Base-by-base conservation (phyloP, 1,140 invertebrate genomes). In the Caenorhabditis briggsae region DNA sequence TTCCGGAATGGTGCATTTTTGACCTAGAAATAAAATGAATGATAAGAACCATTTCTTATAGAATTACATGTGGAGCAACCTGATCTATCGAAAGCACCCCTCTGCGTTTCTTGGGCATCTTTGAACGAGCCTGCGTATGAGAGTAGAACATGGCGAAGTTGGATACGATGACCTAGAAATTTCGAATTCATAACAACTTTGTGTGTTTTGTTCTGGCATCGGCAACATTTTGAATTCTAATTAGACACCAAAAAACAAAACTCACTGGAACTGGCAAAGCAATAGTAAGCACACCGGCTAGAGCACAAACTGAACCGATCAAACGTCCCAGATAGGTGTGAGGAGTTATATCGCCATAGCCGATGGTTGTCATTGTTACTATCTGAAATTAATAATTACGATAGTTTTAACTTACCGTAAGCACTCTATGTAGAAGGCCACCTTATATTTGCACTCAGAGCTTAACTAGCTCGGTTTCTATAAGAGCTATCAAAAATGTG, bases 71-170 rank as follows among this genome's bases (percentile, higher is more conserved):
- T 16, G 33, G 33, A 41, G 50, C 64, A 53, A 89, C 88, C 70
- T 92, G 91, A 83, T 92, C 91, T 43, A 90, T 86, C 85, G 90
- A 92, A 2, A 92, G 86, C 25, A 92, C 91, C 25, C 89, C 90
- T 86, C 91, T 25, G 82, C 90, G 70, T 65, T 91, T 92, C 65
- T 92, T 92, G 9, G 92, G 91, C 91, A 92, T 92, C 84, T 92
- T 92, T 9, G 90, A 91, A 33, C 96, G 93, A 18, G 96, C 96
- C 95, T 97, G 94, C 5, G 96, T 97, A 91, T 97, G 96, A 1
- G 96, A 96, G 95, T 99, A 99, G 95, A 99, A 99, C 95, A 99
- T 99, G 94, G 99, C 99, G 95, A 99, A 99, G 94, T 99, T 99
- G 93, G 97, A 98, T 90, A 99, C 97, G 94, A 99, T 99, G 94